Base-by-base conservation (phyloP, 2,797 vertebrate species). In the Mycteria americana region DNA sequence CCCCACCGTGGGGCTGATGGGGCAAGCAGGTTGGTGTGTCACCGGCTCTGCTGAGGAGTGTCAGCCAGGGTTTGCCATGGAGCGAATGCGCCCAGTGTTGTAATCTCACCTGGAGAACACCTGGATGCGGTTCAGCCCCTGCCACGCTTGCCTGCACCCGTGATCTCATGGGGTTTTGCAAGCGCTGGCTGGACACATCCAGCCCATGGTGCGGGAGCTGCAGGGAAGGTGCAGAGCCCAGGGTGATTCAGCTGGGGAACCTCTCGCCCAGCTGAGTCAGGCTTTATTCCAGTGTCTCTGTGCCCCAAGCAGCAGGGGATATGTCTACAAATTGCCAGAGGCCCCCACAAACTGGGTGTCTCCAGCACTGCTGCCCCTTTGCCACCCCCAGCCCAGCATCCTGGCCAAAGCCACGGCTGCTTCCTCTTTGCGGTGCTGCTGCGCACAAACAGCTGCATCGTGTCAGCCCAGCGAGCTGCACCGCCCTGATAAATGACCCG, bases 91-190 rank as follows among this genome's bases (percentile, higher is more conserved):
- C 53, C 56, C 2, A 3, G 70, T 92, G 84, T n/a, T 41, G 50
- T 78, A 94, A 96, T 75, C 90, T 94, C 95, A 94, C 85, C 84
- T 56, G 79, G 63, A 94, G 93, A 95, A 75, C 41, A 23, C 81
- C 94, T 76, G 54, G 82, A 65, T 74, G 76, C 25, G 15, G 77
- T 78, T 89, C 96, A 85, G 96, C 79, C 51, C 53, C 62, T 8
- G 25, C 82, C 88, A 22, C 3, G 5, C 78, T 84, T n/a, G 28
- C 77, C 93, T 39, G 13, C 0, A 9, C 77, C 92, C 18, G 10
- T 57, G 63, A 85, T 67, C 91, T 87, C 84, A 77, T 3, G 18
- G 59, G 33, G 63, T 77, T 92, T 95, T 82, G 92, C 84, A 91
- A 96, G 59, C 7, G 0, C n/a, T 37, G 62, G 30, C 60, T 18